These are phyloP conservation scores for Mustelus asterias DNA, from an alignment of 2,113 vertebrate genomes.

Conservation along the genomic window DNA sequence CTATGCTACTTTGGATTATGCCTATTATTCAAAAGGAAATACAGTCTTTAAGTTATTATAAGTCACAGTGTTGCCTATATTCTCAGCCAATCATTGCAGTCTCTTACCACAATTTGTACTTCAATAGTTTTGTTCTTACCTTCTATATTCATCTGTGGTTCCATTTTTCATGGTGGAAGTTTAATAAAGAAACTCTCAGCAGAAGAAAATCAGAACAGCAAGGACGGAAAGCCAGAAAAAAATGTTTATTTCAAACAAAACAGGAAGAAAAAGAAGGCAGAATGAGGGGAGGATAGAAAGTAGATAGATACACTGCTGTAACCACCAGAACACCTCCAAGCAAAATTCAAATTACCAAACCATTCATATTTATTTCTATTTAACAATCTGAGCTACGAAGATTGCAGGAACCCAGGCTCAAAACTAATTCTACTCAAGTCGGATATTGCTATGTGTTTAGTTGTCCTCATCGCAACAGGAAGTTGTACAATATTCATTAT, in stretches of 20 bases:
- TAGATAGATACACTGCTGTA: background rate
- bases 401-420: background rate
- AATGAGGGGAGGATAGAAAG: background rate
- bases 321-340: background rate
- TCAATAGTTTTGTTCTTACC: background rate
- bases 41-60: background rate
- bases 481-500: background rate
- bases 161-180: background rate
- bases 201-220: background rate
- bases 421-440: background rate
- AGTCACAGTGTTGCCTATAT: too few relatives aligned
- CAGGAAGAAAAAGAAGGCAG: background rate
- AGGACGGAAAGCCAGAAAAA: constrained; percentile 28
- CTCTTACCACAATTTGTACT: too few relatives aligned
- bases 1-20: too few relatives aligned
- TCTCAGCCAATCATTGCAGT: background rate
- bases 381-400: background rate
- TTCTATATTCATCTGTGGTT: background rate
- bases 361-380: background rate
- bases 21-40: background rate
- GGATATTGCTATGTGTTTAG: background rate
- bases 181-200: background rate
- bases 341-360: background rate
- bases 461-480: background rate
- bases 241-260: background rate